Evolutionary conservation across 2,797 vertebrate genomes (phyloP), one percentile per base, ranked within the genome.

Genomic region (Tokudaia tokunoshimensis): DNA sequence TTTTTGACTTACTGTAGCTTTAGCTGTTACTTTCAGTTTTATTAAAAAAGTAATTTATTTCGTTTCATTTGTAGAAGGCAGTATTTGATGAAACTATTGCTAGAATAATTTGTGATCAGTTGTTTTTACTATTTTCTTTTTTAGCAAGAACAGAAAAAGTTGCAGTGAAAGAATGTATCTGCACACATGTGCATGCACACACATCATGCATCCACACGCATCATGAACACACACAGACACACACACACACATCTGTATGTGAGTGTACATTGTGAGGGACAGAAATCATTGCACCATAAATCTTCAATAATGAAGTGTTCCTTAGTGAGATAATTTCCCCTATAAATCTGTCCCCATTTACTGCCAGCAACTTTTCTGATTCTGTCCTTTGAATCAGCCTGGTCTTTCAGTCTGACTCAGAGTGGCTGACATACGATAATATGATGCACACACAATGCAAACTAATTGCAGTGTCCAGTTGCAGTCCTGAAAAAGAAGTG

Each of bases 271-370:
- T 93, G 26, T 89, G 76, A 86, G 81, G 19, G 88, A 86, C 75
- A 82, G 72, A 82, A 87, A 65, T 80, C 41, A 70, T 59, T 92
- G 29, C 41, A 85, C 52, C 55, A 55, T 61, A 92, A 87, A 37
- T 90, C 82, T 55, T 85, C 47, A 72, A 41, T 78, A 96, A 76
- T 76, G 72, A 95, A 88, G 31, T 75, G 61, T 92, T 92, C 44
- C 80, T 95, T 95, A 89, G 55, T 74, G 50, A 85, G 83, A 85
- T 55, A 81, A 37, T 95, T 81, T 50, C 13, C 31, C 70, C 22
- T 79, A 12, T 26, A 88, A 17, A 65, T 12, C 14, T 19, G 34
- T 89, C 57, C 37, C 87, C 10, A 4, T 86, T 94, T 81, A 50
- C 55, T 31, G 83, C 7, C 31, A 90, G 24, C 19, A 57, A 13